Conservation (phyloP, 2,113 vertebrate genomes). For the Phrynosoma blainvillii region DNA sequence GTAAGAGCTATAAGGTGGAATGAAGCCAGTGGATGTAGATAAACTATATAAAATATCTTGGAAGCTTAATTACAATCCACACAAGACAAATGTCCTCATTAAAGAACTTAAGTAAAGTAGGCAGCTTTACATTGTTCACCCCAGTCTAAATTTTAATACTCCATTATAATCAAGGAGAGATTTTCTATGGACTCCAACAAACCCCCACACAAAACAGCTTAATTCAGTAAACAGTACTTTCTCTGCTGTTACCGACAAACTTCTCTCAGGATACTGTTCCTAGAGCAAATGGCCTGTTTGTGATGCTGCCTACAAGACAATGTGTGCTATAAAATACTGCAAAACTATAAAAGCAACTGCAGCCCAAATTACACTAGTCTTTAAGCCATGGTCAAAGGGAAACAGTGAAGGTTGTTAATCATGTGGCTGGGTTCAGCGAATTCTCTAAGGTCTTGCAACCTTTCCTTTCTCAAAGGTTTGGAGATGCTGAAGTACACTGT, state of each 20-base stretch:
- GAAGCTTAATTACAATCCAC: background rate
- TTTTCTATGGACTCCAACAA: background rate
- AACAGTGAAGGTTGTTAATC: background rate
- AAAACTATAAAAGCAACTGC: background rate
- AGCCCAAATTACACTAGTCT: background rate
- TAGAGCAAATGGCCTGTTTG: background rate
- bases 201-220: background rate
- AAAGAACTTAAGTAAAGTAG: constrained; percentile 8
- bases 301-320: background rate
- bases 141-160: constrained; percentile 4
- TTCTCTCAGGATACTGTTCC: background rate
- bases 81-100: background rate
- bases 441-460: background rate
- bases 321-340: background rate
- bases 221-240: background rate
- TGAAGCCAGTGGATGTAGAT: background rate
- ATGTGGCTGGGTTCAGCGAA: background rate
- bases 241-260: background rate
- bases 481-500: background rate
- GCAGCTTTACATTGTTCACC: constrained; percentile 13
- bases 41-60: constrained; percentile 7
- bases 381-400: background rate
- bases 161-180: background rate
- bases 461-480: background rate
- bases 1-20: accelerated